These are phyloP conservation scores for Oscheius sp. DNA, from an alignment of 1,140 invertebrate species.

Conservation along the genomic window DNA sequence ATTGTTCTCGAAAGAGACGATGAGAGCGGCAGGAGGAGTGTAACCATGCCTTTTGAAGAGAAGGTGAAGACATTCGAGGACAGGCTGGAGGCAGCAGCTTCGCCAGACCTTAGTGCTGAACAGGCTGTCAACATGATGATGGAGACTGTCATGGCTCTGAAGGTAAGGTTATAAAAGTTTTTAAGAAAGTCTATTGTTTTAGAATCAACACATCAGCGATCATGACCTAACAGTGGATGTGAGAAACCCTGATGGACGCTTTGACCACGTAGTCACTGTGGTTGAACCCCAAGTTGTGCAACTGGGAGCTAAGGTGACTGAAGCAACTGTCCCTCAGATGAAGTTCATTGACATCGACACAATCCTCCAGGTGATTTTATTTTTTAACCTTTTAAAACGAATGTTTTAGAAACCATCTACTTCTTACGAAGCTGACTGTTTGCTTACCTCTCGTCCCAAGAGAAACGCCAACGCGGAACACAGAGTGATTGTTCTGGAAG, in stretches of 20 bases:
- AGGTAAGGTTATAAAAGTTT: constrained; percentile 4
- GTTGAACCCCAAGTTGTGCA: constrained; percentile 24
- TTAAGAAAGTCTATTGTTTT: not conserved
- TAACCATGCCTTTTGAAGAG: constrained; percentile 19
- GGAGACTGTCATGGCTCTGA: constrained; percentile 24
- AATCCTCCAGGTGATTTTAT: constrained; percentile 26
- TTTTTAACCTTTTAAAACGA: not conserved
- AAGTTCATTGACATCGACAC: constrained; percentile 42
- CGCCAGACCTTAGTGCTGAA: constrained; percentile 4
- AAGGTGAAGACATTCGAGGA: constrained; percentile 13
- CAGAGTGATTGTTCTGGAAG: constrained; percentile 35
- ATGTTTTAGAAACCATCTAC: constrained; percentile 20
- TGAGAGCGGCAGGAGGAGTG: constrained; percentile 1
- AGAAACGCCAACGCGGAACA: constrained; percentile 34
- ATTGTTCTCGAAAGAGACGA: not conserved
- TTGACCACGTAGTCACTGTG: constrained; percentile 32
- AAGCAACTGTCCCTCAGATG: constrained; percentile 27
- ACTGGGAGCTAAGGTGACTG: not conserved
- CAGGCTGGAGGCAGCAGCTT: constrained; percentile 7
- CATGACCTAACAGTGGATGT: constrained; percentile 24
- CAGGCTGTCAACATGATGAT: constrained; percentile 20
- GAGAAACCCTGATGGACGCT: constrained; percentile 10
- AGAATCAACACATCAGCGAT: constrained; percentile 29
- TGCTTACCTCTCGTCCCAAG: constrained; percentile 13
- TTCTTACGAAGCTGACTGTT: constrained; percentile 16